phyloP scores from a whole-genome alignment of 2,888 invertebrate species.

The Heliconius aoede region DNA sequence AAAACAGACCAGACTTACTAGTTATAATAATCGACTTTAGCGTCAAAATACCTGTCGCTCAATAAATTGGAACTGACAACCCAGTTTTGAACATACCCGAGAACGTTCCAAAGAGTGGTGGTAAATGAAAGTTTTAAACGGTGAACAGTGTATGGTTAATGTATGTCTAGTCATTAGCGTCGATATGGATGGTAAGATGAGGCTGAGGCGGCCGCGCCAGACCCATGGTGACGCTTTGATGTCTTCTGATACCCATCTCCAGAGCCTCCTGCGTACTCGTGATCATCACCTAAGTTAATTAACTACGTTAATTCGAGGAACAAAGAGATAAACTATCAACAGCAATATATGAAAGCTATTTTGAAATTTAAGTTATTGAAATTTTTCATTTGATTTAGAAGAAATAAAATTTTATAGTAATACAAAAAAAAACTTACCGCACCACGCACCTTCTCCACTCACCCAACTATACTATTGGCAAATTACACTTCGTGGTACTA shows the following conservation, averaged over 20 bases:
- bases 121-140: neutral
- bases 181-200: conserved; percentile 80
- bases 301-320: conserved; percentile 44
- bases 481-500: conserved; percentile 34
- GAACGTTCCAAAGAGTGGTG: neutral
- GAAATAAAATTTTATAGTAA: neutral
- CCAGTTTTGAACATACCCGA: neutral
- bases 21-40: neutral
- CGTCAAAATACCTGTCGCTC: conserved; percentile 2
- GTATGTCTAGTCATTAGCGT: conserved; percentile 64
- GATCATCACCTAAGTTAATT: conserved; percentile 71
- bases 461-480: conserved; percentile 36
- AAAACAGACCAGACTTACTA: neutral
- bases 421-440: conserved; percentile 67
- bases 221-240: conserved; percentile 75
- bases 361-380: neutral
- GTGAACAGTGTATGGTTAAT: neutral
- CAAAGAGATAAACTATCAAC: conserved; percentile 5
- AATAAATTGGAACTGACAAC: neutral
- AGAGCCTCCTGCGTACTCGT: conserved; percentile 79
- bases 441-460: conserved; percentile 74
- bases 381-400: neutral
- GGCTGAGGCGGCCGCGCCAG: conserved; percentile 68
- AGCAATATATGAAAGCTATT: conserved; percentile 41
- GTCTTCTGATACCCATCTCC: conserved; percentile 79